Base-by-base conservation (phyloP, 2,113 vertebrate species). In the Neolamprologus longior region DNA sequence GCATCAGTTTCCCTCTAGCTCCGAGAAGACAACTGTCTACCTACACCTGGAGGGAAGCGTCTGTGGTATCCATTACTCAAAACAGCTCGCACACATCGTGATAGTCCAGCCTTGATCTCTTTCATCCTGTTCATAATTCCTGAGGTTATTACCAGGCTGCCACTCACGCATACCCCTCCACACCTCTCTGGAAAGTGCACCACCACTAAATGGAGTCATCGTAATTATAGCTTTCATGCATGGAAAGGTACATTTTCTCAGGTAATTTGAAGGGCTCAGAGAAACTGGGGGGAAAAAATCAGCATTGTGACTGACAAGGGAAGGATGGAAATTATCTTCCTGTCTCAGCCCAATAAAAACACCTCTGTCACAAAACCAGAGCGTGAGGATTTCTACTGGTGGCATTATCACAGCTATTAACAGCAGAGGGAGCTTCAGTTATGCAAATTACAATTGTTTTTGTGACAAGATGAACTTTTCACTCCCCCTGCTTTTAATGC, bases 221-320 rank as follows among this genome's bases (percentile, higher is more conserved):
- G 89, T 96, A 96, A 96, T 96, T 96, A 96, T 89, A 93, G 94
- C 85, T 94, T 95, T 96, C 92, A 96, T 95, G 95, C 95, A 95
- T 95, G 95, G 93, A 42, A 88, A 95, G 92, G 90, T 95, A 93
- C 87, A 90, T 95, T 96, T 93, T 94, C 88, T 85, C 87, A 92
- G 93, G 91, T 96, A 89, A 94, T 94, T 91, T 95, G 81, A 95
- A 91, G 84, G 88, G 90, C 89, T 95, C 85, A 82, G 76, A 58
- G 83, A 83, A 88, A 89, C 57, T 24, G n/a, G 26, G 24, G 24
- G 76, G 0, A 1, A 47, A 88, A 80, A 92, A 82, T 85, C 68
- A 61, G 47, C 57, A 5, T 47, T 92, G 86, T 89, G 81, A 93
- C 53, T 91, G 85, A 93, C 73, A 92, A 84, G 57, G 33, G 28